Evolutionary conservation across 1,140 invertebrate species (phyloP).

Genomic region (Drosophila triauraria): DNA sequence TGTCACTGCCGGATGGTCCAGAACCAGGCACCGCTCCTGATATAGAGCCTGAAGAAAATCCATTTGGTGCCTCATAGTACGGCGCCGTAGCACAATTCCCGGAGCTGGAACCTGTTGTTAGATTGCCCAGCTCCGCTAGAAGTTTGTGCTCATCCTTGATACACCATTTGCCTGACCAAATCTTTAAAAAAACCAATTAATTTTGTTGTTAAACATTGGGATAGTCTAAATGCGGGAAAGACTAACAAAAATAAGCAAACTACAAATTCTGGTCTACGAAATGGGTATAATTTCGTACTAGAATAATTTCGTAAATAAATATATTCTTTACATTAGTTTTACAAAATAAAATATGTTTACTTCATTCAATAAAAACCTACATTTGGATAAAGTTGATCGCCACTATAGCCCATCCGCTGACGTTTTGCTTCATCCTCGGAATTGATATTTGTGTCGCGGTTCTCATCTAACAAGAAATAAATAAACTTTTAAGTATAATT

Average conservation of each 20-base stretch:
- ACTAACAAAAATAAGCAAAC: too few species aligned
- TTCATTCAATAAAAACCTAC: constrained; percentile 87
- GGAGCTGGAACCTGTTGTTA: constrained; percentile 80
- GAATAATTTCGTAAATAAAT: background rate
- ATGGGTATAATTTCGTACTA: background rate
- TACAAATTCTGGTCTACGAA: too few species aligned
- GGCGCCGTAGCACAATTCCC: constrained; percentile 74
- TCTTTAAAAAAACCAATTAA: constrained; percentile 85
- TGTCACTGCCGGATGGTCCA: constrained; percentile 54
- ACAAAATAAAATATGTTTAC: background rate
- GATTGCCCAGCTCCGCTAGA: constrained; percentile 91
- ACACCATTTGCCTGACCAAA: constrained; percentile 94
- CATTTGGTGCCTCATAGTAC: constrained; percentile 89
- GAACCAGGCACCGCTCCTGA: constrained; percentile 79
- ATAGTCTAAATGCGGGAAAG: too few species aligned
- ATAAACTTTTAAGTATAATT: constrained; percentile 9
- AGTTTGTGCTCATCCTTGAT: constrained; percentile 95
- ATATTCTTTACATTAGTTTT: background rate
- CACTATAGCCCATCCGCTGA: constrained; percentile 94
- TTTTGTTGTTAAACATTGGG: too few species aligned
- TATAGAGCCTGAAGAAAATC: constrained; percentile 86
- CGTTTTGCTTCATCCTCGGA: constrained; percentile 94
- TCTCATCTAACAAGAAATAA: constrained; percentile 88
- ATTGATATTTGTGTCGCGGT: constrained; percentile 93
- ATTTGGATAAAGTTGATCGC: constrained; percentile 95